A percentile compares a stretch with the other conserved stretches of the same genome.
Evolutionary conservation across 2,797 vertebrate genomes (phyloP).

Genomic region (Eupleurogrammus muticus): DNA sequence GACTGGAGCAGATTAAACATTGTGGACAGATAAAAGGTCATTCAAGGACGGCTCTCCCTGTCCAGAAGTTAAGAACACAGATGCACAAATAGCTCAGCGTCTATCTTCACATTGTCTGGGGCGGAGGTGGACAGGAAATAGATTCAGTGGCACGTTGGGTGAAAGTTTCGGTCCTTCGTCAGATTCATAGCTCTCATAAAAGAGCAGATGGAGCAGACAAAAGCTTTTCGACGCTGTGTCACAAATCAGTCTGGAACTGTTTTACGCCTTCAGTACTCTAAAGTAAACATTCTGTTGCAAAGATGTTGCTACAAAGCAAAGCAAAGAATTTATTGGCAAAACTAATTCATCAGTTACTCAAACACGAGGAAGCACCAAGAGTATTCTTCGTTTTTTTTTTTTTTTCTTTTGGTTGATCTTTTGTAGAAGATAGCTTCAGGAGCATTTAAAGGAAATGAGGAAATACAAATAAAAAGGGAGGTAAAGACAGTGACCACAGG

Average conservation of each 20-base stretch:
- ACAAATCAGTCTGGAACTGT: neutral
- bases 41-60: neutral
- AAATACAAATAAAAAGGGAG: neutral
- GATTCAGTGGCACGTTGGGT: neutral
- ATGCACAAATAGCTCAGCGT: conserved; percentile 16
- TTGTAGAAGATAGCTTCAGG: neutral
- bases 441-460: neutral
- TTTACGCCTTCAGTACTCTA: neutral
- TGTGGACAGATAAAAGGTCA: neutral
- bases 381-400: neutral
- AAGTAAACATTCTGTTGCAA: neutral
- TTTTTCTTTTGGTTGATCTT: neutral
- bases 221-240: neutral
- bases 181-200: neutral
- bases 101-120: conserved; percentile 60
- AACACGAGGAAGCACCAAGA: neutral
- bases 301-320: neutral
- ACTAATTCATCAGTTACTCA: neutral
- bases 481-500: conserved; percentile 40
- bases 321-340: neutral
- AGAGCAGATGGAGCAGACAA: neutral
- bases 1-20: conserved; percentile 3
- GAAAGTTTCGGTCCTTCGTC: neutral
- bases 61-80: neutral
- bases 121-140: conserved; percentile 8